These are phyloP conservation scores for Cybosia mesomella DNA, from an alignment of 2,888 invertebrate genomes.

Conservation along the genomic window DNA sequence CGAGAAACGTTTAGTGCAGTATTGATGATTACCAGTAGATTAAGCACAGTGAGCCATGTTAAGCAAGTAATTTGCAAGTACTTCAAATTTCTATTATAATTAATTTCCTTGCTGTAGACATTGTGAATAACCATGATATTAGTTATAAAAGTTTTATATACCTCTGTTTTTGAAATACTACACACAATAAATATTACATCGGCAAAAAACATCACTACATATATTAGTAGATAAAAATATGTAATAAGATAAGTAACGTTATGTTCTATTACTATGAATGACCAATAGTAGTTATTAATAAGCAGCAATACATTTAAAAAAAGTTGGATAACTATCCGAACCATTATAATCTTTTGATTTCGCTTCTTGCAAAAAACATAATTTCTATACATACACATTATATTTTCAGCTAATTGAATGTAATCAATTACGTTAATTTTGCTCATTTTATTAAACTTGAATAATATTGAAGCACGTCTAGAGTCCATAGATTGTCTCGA, in stretches of 20 bases:
- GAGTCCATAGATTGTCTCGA: too few relatives aligned
- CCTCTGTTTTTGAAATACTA: neutral
- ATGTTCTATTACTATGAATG: neutral
- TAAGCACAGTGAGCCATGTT: neutral
- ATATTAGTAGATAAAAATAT: neutral
- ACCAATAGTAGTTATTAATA: neutral
- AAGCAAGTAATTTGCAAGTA: neutral
- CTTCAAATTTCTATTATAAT: neutral
- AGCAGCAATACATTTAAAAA: neutral
- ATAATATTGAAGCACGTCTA: neutral
- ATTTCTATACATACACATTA: conserved; percentile 6
- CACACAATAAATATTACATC: neutral
- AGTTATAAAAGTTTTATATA: neutral
- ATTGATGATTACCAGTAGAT: neutral
- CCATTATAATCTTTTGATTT: neutral
- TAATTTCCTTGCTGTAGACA: neutral
- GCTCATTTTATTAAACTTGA: neutral
- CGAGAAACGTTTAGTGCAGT: neutral
- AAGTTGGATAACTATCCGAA: neutral
- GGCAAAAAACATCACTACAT: neutral
- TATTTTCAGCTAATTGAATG: conserved; percentile 7
- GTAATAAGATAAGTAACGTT: neutral
- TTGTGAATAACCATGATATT: neutral
- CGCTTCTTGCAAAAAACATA: neutral
- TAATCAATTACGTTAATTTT: neutral